Evolutionary conservation across 2,797 vertebrate genomes (phyloP), one percentile per base, ranked within the genome.

Genomic region (Tadarida brasiliensis): DNA sequence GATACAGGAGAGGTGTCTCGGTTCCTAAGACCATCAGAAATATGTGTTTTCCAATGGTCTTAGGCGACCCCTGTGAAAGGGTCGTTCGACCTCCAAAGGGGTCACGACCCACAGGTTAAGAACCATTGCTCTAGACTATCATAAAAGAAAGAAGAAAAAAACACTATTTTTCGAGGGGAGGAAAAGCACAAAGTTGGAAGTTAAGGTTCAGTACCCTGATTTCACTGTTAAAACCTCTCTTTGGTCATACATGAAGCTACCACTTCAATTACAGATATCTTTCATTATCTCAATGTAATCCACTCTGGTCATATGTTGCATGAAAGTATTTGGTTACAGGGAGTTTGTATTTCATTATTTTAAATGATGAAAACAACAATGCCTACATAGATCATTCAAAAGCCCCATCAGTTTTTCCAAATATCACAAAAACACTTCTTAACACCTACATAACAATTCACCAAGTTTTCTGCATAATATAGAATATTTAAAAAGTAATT

Each of bases 281-380:
- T 91, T 73, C 6, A 68, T 84, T 47, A 59, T 54, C n/a, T 71
- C 33, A 85, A 30, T 49, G 11, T 63, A 90, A 94, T 73, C 8
- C 35, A 90, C 65, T 87, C 14, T 35, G 33, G 22, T 70, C 35
- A 63, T 2, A 5, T 35, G 44, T n/a, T 84, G 10, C 44, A 94
- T 54, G 17, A 44, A 87, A 12, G 57, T 11, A 35, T 90, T 15
- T 30, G 30, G 4, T 65, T 78, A 73, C 26, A 24, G 44, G 44
- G 30, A 92, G 5, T 76, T 54, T 70, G 22, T 56, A 87, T 56
- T 90, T 89, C 57, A 90, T 70, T 91, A 83, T 56, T 82, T 83
- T 90, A 84, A 88, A 78, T 85, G 33, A 80, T 71, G 54, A 80
- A 70, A 94, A 67, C 5, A 78, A 67, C 22, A 33, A 63, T 39